Conservation (phyloP, 2,888 invertebrate species). For the Tromatobia lineatoria region DNA sequence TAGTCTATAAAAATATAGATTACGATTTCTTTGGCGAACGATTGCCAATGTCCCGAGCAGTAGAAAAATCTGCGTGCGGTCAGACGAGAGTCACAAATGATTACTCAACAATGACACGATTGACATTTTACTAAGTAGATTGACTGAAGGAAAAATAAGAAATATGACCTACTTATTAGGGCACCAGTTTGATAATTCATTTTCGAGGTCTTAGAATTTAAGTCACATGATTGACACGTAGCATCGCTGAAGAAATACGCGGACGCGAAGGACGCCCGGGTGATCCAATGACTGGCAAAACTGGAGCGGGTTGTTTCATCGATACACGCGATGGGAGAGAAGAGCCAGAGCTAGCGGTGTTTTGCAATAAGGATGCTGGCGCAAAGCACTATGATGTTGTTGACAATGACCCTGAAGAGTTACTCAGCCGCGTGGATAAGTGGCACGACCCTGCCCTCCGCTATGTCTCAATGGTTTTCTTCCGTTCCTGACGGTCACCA, state of each 20-base stretch:
- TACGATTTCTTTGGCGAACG: no score
- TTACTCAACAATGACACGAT: neutral
- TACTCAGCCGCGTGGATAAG: no score
- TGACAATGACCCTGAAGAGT: constrained; percentile 40
- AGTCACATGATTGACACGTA: neutral
- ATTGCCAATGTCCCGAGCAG: neutral
- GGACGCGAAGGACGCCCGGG: neutral
- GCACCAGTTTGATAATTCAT: neutral
- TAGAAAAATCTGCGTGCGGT: neutral
- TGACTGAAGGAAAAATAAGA: neutral
- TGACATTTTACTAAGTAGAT: neutral
- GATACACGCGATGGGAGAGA: constrained; percentile 15
- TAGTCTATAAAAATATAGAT: no score
- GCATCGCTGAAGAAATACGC: neutral
- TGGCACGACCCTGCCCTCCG: neutral
- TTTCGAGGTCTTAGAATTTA: neutral
- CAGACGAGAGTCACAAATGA: neutral
- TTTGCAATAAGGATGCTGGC: neutral
- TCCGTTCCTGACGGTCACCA: neutral
- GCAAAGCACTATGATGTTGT: neutral
- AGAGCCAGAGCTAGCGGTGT: constrained; percentile 3
- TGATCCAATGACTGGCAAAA: constrained; percentile 33
- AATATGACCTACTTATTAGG: neutral
- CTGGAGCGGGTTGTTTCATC: constrained; percentile 10
- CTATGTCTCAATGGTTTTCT: constrained; percentile 17